Evolutionary conservation across 2,888 invertebrate species (phyloP).

Genomic region (Ormyrus pomaceus): DNA sequence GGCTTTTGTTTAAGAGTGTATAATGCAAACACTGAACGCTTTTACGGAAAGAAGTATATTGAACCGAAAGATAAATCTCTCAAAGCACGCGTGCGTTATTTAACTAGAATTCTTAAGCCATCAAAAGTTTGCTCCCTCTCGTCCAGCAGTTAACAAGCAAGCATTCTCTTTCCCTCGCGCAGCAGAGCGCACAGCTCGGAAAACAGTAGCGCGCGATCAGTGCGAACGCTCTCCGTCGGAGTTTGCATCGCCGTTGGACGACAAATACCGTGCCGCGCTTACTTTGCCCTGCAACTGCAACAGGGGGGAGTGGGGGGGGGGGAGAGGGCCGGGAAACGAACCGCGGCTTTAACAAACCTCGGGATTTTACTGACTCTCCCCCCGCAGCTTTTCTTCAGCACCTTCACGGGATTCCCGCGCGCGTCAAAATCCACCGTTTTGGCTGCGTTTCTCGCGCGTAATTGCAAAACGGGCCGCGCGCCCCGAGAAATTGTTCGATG

Average conservation of each 20-base stretch:
- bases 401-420: not conserved
- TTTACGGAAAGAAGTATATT: too few relatives aligned
- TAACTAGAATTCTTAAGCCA: too few relatives aligned
- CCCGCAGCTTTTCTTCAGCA: slow-evolving; percentile 18
- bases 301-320: not conserved
- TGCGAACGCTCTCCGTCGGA: slow-evolving; percentile 55
- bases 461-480: slow-evolving; percentile 21
- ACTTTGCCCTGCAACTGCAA: not conserved
- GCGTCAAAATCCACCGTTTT: slow-evolving; percentile 37
- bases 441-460: slow-evolving; percentile 21
- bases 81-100: too few relatives aligned
- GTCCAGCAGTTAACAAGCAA: slow-evolving; percentile 56
- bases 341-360: slow-evolving; percentile 43
- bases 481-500: slow-evolving; percentile 53
- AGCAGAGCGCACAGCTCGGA: slow-evolving; percentile 38
- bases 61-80: too few relatives aligned
- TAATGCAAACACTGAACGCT: too few relatives aligned
- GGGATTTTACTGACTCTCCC: not conserved
- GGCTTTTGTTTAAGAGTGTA: too few relatives aligned
- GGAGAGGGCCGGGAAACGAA: not conserved
- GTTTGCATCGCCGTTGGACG: slow-evolving; percentile 43
- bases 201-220: slow-evolving; percentile 58
- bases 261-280: slow-evolving; percentile 55
- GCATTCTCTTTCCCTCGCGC: slow-evolving; percentile 22
- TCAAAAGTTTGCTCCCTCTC: not conserved